Evolutionary conservation across 2,888 invertebrate genomes (phyloP).

Genomic region (Leucoma salicis): DNA sequence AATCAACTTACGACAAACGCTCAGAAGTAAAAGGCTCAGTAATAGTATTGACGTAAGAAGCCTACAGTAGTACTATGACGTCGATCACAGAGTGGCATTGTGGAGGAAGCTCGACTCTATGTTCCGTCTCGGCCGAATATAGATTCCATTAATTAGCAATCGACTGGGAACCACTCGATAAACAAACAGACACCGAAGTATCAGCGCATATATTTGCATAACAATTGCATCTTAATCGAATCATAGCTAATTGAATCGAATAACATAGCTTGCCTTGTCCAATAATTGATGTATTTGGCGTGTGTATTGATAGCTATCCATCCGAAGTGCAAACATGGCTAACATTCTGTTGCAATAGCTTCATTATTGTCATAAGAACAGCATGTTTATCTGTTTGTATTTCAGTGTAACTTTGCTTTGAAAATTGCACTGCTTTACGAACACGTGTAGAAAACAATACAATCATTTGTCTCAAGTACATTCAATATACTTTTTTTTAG

Average conservation of each 20-base stretch:
- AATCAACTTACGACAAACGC: too few species aligned
- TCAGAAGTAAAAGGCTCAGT: too few species aligned
- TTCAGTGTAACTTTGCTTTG: too few species aligned
- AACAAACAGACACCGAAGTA: slow-evolving; percentile 48
- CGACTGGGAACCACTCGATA: slow-evolving; percentile 37
- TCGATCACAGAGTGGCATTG: slow-evolving; percentile 23
- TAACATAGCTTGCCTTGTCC: slow-evolving; percentile 32
- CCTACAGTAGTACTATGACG: slow-evolving; percentile 8
- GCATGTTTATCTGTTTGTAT: too few species aligned
- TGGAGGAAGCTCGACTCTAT: slow-evolving; percentile 24
- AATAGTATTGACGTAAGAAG: too few species aligned
- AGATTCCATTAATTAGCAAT: slow-evolving; percentile 52
- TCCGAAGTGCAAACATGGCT: too few species aligned
- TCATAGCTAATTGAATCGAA: slow-evolving; percentile 36
- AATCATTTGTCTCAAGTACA: too few species aligned
- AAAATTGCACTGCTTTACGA: too few species aligned
- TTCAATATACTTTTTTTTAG: too few species aligned
- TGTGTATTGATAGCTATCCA: background rate
- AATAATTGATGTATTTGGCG: slow-evolving; percentile 15
- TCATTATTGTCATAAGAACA: too few species aligned
- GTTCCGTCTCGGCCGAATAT: slow-evolving; percentile 37
- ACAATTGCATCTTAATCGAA: slow-evolving; percentile 45
- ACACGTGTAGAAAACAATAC: too few species aligned
- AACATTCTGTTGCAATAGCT: too few species aligned
- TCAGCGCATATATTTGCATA: slow-evolving; percentile 47